Evolutionary conservation across 2,888 invertebrate species (phyloP), one percentile per base, ranked within the genome.

Genomic region (Dicyrtomina minuta): DNA sequence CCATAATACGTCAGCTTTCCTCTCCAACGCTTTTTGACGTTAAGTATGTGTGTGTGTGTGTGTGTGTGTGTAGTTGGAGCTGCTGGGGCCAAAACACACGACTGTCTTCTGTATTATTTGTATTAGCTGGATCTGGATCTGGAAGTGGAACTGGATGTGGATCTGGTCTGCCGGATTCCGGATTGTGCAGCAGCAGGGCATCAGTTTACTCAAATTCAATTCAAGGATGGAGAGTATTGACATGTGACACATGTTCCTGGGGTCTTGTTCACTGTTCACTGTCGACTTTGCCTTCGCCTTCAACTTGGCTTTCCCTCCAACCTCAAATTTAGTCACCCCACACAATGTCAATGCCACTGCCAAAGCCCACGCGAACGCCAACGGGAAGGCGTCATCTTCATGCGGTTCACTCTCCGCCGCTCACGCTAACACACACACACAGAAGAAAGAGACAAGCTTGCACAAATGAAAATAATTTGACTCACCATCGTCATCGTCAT

Each of bases 141-240:
- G n/a, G n/a, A 44, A 44, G 44, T n/a, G n/a, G 43, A n/a, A 49
- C 49, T 49, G 17, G 22, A 17, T 20, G 15, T 17, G 22, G 49
- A 49, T 20, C 17, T 17, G 22, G 17, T 46, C n/a, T 46, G 49
- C 22, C n/a, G 17, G 49, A 49, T 12, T 49, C 1, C 22, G 17
- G 17, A 49, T n/a, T 49, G 49, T 49, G 17, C 15, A 49, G 17
- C 22, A n/a, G n/a, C n/a, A n/a, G n/a, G n/a, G n/a, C n/a, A n/a
- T n/a, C n/a, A n/a, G n/a, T n/a, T n/a, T n/a, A n/a, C n/a, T n/a
- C 56, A 6, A 33, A n/a, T 22, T 61, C 44, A 46, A 44, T 61
- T 61, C 61, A 61, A 61, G 44, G 44, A 61, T 8, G 61, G 44
- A n/a, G 22, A 26, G 61, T 61, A 61, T 61, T 61, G 61, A 61